Conservation (phyloP, 23 tunicate genomes). For the Oikopleura vanhoeffeni region DNA sequence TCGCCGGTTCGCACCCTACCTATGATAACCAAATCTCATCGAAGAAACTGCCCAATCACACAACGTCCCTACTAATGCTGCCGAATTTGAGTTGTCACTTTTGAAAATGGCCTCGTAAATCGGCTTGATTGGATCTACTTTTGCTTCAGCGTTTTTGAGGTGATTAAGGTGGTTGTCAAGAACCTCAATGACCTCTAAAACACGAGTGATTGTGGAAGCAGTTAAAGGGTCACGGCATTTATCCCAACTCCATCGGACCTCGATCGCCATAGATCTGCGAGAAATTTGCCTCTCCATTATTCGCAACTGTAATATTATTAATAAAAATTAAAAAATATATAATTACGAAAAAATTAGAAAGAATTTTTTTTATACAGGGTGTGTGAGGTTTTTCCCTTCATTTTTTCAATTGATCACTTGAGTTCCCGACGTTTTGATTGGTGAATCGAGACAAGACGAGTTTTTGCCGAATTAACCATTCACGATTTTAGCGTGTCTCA, state of each 20-base stretch:
- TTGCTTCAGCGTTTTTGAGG: neutral
- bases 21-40: neutral
- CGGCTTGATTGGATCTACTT: neutral
- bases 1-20: too few species aligned
- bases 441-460: too few species aligned
- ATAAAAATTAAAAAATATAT: too few species aligned
- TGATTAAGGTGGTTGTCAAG: neutral
- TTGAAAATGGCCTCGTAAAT: neutral
- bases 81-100: neutral
- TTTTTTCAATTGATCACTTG: too few species aligned
- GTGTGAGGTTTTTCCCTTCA: too few species aligned
- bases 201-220: neutral
- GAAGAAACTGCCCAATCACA: constrained; percentile 12
- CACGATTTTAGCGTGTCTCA: too few species aligned
- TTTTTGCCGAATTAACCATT: too few species aligned
- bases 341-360: too few species aligned
- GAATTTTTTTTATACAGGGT: too few species aligned
- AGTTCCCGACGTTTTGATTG: too few species aligned
- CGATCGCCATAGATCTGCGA: neutral
- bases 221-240: neutral
- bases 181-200: neutral
- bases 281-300: neutral
- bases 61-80: neutral
- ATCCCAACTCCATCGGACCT: neutral
- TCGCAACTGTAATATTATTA: too few species aligned